Conservation (phyloP, 1,140 invertebrate species). For the Maniola jurtina region DNA sequence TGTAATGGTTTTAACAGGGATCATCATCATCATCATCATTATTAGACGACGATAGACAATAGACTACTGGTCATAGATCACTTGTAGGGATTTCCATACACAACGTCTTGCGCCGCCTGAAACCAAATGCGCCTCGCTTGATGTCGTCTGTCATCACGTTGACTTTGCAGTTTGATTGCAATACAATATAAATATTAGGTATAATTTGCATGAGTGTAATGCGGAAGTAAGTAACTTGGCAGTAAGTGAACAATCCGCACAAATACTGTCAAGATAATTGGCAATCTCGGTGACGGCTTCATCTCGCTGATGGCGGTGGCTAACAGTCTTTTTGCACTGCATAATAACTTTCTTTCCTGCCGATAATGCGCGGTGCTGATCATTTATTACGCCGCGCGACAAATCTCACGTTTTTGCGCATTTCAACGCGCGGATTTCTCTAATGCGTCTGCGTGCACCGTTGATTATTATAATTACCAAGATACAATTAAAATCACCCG, state of each 20-base stretch:
- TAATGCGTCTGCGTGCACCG: conserved; percentile 26
- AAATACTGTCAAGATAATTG: conserved; percentile 39
- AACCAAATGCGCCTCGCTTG: too few relatives aligned
- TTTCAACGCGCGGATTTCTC: conserved; percentile 24
- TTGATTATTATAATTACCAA: conserved; percentile 1
- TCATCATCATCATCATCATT: too few relatives aligned
- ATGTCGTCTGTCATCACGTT: not conserved
- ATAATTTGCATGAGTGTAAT: not conserved
- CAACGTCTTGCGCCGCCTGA: too few relatives aligned
- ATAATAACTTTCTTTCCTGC: conserved; percentile 34
- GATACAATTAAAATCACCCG: too few relatives aligned
- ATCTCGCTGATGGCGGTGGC: conserved; percentile 33
- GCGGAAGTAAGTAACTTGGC: conserved; percentile 20
- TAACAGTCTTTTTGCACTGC: conserved; percentile 31
- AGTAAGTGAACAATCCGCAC: conserved; percentile 33
- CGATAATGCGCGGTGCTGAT: conserved; percentile 23
- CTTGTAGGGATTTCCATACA: too few relatives aligned
- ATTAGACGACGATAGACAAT: too few relatives aligned
- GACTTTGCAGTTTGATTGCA: not conserved
- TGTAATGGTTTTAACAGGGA: conserved; percentile 21
- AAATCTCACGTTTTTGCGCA: conserved; percentile 36
- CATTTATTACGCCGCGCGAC: conserved; percentile 33
- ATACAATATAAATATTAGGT: conserved; percentile 1
- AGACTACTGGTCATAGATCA: too few relatives aligned
- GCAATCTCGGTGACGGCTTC: conserved; percentile 41